A percentile compares a stretch with the other conserved stretches of the same genome.
phyloP scores from a whole-genome alignment of 2,888 invertebrate species.

The Ormyrus nitidulus region DNA sequence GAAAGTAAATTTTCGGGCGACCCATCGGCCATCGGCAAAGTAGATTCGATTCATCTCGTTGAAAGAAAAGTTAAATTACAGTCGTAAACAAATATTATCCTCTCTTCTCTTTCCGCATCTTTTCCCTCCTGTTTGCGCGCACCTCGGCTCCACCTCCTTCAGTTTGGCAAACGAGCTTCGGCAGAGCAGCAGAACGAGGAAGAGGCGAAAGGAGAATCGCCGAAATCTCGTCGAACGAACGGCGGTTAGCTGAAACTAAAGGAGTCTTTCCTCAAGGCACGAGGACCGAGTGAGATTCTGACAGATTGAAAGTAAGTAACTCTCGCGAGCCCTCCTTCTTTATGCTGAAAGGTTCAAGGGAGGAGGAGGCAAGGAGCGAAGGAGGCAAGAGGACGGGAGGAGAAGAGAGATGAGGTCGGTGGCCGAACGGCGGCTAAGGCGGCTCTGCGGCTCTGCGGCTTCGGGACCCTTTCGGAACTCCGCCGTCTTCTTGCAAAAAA shows the following conservation, averaged over 20 bases:
- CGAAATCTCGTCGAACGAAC: constrained; percentile 36
- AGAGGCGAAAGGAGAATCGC: constrained; percentile 34
- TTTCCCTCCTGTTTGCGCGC: background rate
- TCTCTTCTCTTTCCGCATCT: constrained; percentile 1
- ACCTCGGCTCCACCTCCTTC: constrained; percentile 17
- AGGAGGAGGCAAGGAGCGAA: constrained; percentile 16
- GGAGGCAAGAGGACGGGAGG: background rate
- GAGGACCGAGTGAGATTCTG: constrained; percentile 56
- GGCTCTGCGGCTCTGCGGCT: background rate
- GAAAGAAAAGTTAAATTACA: constrained; percentile 42
- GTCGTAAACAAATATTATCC: constrained; percentile 51
- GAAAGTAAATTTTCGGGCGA: background rate
- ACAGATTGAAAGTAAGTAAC: constrained; percentile 58
- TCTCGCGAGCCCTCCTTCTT: constrained; percentile 43
- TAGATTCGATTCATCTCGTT: constrained; percentile 22
- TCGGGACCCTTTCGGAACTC: constrained; percentile 14
- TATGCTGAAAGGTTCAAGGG: constrained; percentile 40
- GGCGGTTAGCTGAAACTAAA: constrained; percentile 46
- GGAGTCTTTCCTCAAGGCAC: constrained; percentile 37
- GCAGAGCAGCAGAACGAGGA: background rate
- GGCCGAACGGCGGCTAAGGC: constrained; percentile 28
- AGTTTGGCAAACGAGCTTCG: constrained; percentile 39
- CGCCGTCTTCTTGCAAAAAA: constrained; percentile 24
- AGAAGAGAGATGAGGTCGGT: constrained; percentile 49
- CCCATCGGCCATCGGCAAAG: background rate